A percentile compares a stretch with the other conserved stretches of the same genome.
Evolutionary conservation across 1,140 invertebrate species (phyloP).

Genomic region (Drosophila trapezifrons): DNA sequence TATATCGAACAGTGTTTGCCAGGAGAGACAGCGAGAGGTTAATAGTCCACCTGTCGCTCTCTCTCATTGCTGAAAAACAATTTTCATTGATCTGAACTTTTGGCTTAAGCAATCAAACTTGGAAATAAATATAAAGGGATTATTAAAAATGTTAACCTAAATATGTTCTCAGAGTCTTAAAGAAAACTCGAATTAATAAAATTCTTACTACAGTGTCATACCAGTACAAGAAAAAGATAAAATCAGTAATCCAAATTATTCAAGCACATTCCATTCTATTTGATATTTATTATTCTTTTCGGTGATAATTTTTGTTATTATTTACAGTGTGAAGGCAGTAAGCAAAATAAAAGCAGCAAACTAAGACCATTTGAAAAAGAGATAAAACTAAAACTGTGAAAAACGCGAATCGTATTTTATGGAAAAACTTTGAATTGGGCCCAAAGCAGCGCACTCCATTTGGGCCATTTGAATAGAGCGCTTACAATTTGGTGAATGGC

Average conservation of each 20-base stretch:
- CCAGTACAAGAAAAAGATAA: neutral
- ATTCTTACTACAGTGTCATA: no score
- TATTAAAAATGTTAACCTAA: no score
- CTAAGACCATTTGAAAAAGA: constrained; percentile 18
- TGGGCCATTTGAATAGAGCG: constrained; percentile 27
- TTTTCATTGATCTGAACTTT: no score
- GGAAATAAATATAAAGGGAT: no score
- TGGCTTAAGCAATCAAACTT: no score
- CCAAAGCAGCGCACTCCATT: constrained; percentile 8
- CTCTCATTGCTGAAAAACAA: no score
- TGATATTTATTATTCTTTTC: neutral
- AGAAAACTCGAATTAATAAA: no score
- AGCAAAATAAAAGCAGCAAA: constrained; percentile 5
- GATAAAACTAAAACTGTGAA: constrained; percentile 37
- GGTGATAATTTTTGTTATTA: neutral
- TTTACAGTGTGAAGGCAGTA: constrained; percentile 16
- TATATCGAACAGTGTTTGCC: no score
- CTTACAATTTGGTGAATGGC: constrained; percentile 27
- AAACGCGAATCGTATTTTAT: constrained; percentile 26
- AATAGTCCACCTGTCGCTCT: no score
- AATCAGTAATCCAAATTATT: neutral
- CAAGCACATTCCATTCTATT: neutral
- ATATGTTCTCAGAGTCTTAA: no score
- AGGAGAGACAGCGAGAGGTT: no score
- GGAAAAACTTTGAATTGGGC: constrained; percentile 23